Percentiles rank a stretch among this genome's conserved stretches.
phyloP scores from a whole-genome alignment of 2,113 vertebrate genomes.

The Procavia capensis region DNA sequence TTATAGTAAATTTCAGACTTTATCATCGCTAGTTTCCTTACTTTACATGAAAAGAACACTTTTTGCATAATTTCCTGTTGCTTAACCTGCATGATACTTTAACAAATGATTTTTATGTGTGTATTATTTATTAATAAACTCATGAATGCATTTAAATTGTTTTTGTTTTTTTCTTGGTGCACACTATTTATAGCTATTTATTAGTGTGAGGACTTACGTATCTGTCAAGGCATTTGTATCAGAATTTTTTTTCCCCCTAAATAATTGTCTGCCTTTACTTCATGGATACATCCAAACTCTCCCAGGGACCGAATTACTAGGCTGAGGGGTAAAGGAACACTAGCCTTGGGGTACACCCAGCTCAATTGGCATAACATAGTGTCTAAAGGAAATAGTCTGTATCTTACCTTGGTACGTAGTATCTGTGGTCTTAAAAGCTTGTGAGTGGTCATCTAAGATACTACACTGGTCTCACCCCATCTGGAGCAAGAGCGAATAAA shows the following conservation, averaged over 20 bases:
- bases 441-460: too few relatives aligned
- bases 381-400: too few relatives aligned
- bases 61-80: slow-evolving; percentile 13
- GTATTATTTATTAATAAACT: neutral
- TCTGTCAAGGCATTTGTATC: neutral
- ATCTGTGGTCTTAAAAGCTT: too few relatives aligned
- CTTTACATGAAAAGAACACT: slow-evolving; percentile 8
- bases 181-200: neutral
- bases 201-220: neutral
- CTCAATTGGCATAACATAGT: too few relatives aligned
- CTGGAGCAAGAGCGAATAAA: too few relatives aligned
- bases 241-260: neutral
- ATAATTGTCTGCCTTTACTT: neutral
- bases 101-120: neutral
- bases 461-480: too few relatives aligned
- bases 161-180: neutral
- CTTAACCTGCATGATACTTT: neutral
- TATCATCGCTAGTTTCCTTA: slow-evolving; percentile 21
- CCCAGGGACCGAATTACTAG: too few relatives aligned
- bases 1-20: neutral
- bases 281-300: too few relatives aligned
- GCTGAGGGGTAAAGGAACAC: too few relatives aligned
- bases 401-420: too few relatives aligned
- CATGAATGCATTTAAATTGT: neutral
- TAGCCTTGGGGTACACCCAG: too few relatives aligned